These are phyloP conservation scores for Sciurus niger DNA, from an alignment of 2,113 vertebrate genomes.

Conservation along the genomic window DNA sequence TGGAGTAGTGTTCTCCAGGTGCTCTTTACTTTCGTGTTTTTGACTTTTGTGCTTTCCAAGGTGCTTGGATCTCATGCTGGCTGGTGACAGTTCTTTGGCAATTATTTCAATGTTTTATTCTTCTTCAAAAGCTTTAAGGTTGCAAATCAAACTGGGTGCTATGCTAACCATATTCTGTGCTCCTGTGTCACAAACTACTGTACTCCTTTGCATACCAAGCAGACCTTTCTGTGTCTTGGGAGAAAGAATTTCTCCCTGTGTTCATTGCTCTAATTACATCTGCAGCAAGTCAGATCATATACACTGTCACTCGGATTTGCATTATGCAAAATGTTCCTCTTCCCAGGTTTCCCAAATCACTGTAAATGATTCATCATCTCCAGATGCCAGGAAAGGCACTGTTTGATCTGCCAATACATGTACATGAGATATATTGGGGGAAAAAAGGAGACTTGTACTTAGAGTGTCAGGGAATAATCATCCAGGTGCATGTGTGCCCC, in stretches of 20 bases:
- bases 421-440: slow-evolving; percentile 81
- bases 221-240: no score
- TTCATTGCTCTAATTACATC: no score
- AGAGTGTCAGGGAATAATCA: slow-evolving; percentile 80
- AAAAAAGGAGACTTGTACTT: slow-evolving; percentile 77
- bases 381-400: slow-evolving; percentile 74
- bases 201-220: no score
- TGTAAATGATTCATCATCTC: slow-evolving; percentile 69
- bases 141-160: slow-evolving; percentile 79
- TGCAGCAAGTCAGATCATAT: no score
- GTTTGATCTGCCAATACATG: slow-evolving; percentile 82
- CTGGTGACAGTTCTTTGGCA: slow-evolving; percentile 84
- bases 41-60: not conserved
- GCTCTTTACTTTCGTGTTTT: not conserved
- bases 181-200: no score
- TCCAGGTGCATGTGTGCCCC: slow-evolving; percentile 39
- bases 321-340: no score
- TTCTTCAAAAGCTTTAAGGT: slow-evolving; percentile 87
- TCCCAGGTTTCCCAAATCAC: no score
- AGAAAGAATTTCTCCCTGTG: no score
- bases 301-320: no score
- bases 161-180: no score
- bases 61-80: slow-evolving; percentile 72
- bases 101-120: slow-evolving; percentile 92
- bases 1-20: not conserved